phyloP scores from a whole-genome alignment of 2,797 vertebrate species.

The Carcharodon carcharias region DNA sequence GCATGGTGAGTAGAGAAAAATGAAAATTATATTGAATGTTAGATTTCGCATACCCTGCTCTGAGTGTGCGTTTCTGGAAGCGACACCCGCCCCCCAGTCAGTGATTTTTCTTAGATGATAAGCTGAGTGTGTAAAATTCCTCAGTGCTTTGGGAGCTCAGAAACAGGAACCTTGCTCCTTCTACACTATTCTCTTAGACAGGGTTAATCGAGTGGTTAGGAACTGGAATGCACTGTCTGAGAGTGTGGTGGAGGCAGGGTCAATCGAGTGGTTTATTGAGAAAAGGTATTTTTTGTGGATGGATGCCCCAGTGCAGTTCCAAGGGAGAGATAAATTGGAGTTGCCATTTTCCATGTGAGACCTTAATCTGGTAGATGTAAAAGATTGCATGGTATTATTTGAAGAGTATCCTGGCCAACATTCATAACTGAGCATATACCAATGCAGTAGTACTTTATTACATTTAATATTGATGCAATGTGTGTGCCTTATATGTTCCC shows the following conservation, averaged over 20 bases:
- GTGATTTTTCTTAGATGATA: not conserved
- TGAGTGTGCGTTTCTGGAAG: not conserved
- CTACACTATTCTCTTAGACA: too few species aligned
- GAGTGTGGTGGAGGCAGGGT: too few species aligned
- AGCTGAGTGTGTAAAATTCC: not conserved
- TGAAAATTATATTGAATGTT: not conserved
- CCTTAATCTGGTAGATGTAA: not conserved
- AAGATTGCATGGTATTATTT: not conserved
- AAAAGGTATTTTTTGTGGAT: not conserved
- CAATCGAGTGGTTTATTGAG: too few species aligned
- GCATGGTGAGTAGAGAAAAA: constrained; percentile 73
- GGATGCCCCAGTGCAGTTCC: not conserved
- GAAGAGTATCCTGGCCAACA: not conserved
- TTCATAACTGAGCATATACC: not conserved
- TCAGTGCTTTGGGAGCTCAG: not conserved
- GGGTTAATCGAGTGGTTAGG: too few species aligned
- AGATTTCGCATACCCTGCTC: not conserved
- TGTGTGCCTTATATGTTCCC: too few species aligned
- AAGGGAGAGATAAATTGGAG: not conserved
- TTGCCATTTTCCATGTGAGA: not conserved
- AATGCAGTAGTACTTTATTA: not conserved
- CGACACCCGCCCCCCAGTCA: not conserved
- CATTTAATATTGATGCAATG: not conserved
- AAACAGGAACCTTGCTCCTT: not conserved
- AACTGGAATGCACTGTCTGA: too few species aligned